Conservation (phyloP, 2,797 vertebrate genomes). For the Bovichtus variegatus region DNA sequence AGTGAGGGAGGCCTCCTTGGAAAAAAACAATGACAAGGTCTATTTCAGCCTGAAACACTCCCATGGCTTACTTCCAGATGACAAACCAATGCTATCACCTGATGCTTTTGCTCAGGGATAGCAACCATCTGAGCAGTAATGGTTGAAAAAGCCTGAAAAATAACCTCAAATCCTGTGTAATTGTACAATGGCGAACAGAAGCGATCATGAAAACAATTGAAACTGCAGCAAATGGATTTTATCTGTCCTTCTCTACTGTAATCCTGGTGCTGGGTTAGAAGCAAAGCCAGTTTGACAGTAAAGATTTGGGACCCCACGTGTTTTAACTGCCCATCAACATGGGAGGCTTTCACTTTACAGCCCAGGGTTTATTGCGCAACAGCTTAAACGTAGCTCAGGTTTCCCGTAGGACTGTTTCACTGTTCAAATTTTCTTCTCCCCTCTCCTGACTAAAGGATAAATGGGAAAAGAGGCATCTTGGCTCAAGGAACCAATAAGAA, state of each 20-base stretch:
- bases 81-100: constrained; percentile 53
- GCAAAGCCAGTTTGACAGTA: constrained; percentile 68
- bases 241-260: constrained; percentile 39
- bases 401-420: constrained; percentile 80
- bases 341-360: constrained; percentile 84
- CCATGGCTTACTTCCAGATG: constrained; percentile 74
- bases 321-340: constrained; percentile 83
- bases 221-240: constrained; percentile 20
- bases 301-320: constrained; percentile 80
- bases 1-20: constrained; percentile 69
- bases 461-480: constrained; percentile 55
- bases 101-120: constrained; percentile 29
- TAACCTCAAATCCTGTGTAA: constrained; percentile 20
- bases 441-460: constrained; percentile 62
- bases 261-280: constrained; percentile 57
- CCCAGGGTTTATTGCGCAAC: constrained; percentile 79
- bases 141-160: constrained; percentile 16
- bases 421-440: constrained; percentile 58
- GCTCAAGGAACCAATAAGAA: constrained; percentile 16
- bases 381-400: constrained; percentile 83
- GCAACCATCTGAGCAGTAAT: constrained; percentile 2
- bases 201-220: constrained; percentile 40
- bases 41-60: constrained; percentile 84
- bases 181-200: constrained; percentile 32
- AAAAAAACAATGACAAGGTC: constrained; percentile 84